Conservation (phyloP, 2,888 invertebrate genomes). For the Drosophila suboccidentalis region DNA sequence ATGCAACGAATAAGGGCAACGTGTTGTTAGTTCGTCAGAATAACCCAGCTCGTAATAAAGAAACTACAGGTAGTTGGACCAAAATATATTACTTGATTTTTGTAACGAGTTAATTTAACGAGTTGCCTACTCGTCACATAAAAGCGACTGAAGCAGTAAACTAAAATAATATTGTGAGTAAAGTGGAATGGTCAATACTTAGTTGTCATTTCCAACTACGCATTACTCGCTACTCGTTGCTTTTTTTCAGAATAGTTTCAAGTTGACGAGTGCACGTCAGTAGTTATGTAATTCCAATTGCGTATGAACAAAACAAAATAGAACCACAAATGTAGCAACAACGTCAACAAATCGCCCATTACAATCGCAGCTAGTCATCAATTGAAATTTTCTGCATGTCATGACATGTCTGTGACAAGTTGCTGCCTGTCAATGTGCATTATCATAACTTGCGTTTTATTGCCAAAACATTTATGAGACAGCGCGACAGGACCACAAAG, state of each 20-base stretch:
- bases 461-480: constrained; percentile 78
- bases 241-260: neutral
- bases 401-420: constrained; percentile 56
- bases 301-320: neutral
- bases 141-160: no score
- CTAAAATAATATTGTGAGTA: no score
- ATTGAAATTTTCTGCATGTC: constrained; percentile 65
- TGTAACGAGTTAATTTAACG: no score
- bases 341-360: constrained; percentile 48
- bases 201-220: no score
- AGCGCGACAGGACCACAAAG: constrained; percentile 51
- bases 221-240: neutral
- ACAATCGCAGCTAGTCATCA: constrained; percentile 70
- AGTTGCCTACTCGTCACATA: no score
- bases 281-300: neutral
- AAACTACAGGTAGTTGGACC: no score
- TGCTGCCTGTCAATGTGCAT: constrained; percentile 68
- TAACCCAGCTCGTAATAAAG: no score
- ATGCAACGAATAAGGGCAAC: neutral
- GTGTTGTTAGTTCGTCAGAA: no score
- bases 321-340: neutral
- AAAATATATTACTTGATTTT: no score
- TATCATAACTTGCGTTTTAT: constrained; percentile 76
- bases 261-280: neutral
- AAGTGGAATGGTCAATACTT: no score